Evolutionary conservation across 2,888 invertebrate genomes (phyloP).

Genomic region (Microctonus aethiopoides): DNA sequence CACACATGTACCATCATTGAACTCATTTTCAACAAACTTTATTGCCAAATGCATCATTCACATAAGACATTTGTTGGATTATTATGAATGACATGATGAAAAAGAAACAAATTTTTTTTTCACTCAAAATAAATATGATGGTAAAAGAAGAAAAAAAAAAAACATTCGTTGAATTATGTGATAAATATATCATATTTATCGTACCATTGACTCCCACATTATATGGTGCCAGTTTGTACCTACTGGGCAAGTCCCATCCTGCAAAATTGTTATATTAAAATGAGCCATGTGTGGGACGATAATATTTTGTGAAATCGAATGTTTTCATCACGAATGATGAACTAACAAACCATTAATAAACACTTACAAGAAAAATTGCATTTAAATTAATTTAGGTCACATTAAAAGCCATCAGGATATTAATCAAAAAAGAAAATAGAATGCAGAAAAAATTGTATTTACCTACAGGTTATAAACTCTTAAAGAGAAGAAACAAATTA

Average conservation of each 20-base stretch:
- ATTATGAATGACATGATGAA: neutral
- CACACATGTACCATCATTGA: neutral
- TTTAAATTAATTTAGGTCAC: neutral
- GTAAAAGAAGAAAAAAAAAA: neutral
- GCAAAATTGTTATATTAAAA: slow-evolving; percentile 31
- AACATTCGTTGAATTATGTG: neutral
- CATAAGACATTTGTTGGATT: neutral
- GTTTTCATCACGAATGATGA: slow-evolving; percentile 14
- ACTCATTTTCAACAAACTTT: slow-evolving; percentile 2
- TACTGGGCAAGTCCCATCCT: slow-evolving; percentile 5
- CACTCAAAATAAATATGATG: neutral
- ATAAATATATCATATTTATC: slow-evolving; percentile 16
- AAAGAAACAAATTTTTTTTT: neutral
- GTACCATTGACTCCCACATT: slow-evolving; percentile 38
- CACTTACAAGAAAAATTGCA: neutral
- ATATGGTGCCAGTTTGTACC: slow-evolving; percentile 18
- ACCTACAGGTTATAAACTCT: neutral
- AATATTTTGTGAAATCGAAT: slow-evolving; percentile 30
- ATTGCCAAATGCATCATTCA: neutral
- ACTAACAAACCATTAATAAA: slow-evolving; percentile 23
- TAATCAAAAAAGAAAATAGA: neutral
- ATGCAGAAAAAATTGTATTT: neutral
- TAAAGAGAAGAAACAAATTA: slow-evolving; percentile 9
- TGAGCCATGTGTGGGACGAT: slow-evolving; percentile 34
- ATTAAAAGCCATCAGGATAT: neutral